Evolutionary conservation across 1,140 invertebrate species (phyloP).

Genomic region (Scylla paramamosain): DNA sequence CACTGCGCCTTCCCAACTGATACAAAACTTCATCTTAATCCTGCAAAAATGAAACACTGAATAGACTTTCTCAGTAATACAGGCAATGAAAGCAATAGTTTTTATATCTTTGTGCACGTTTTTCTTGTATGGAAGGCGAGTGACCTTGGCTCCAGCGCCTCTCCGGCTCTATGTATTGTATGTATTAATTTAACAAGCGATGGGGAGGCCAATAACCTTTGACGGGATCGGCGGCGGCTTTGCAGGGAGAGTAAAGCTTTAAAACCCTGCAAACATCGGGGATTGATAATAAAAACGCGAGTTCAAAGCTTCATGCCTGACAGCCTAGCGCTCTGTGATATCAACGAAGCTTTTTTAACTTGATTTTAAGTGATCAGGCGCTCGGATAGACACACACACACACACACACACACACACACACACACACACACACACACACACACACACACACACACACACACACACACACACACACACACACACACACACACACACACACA

Average conservation of each 20-base stretch:
- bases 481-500: not conserved
- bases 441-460: conserved; percentile 21
- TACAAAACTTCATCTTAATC: too few relatives aligned
- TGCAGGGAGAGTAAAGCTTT: not conserved
- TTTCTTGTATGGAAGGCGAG: too few relatives aligned
- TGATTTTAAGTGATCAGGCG: not conserved
- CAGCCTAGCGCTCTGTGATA: not conserved
- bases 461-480: not conserved
- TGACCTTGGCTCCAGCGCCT: too few relatives aligned
- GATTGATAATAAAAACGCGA: not conserved
- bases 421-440: conserved; percentile 12
- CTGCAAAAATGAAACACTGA: too few relatives aligned
- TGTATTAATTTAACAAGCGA: too few relatives aligned
- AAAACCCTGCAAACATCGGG: not conserved
- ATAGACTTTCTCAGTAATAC: too few relatives aligned
- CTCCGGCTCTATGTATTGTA: too few relatives aligned
- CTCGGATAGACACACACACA: not conserved
- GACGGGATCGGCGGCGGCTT: not conserved
- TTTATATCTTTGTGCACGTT: too few relatives aligned
- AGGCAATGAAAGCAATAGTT: too few relatives aligned
- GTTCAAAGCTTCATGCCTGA: not conserved
- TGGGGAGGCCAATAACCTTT: not conserved
- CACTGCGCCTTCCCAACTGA: too few relatives aligned
- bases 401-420: conserved; percentile 20
- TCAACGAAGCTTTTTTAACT: not conserved